A percentile compares a stretch with the other conserved stretches of the same genome.
Conservation (phyloP, 2,888 invertebrate species). For the Euproctis similis region DNA sequence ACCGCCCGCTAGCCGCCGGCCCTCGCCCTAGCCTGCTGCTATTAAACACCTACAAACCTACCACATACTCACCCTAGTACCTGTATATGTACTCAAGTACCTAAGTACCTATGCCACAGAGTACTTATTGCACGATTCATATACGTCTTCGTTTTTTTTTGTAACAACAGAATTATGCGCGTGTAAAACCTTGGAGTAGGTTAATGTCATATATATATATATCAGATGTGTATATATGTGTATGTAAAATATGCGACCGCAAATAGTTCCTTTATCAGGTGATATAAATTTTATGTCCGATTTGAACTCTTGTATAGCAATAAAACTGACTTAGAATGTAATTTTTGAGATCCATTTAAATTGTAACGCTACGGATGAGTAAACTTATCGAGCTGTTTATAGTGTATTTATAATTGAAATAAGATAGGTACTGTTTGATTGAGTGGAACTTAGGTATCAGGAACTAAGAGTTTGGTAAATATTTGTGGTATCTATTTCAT, state of each 20-base stretch:
- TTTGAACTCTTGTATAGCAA: constrained; percentile 9
- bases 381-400: too few relatives aligned
- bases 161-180: constrained; percentile 43
- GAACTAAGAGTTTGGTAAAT: too few relatives aligned
- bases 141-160: constrained; percentile 40
- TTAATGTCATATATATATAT: constrained; percentile 15
- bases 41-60: constrained; percentile 5
- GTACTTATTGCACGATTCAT: constrained; percentile 58
- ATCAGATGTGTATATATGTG: too few relatives aligned
- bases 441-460: too few relatives aligned
- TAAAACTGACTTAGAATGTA: constrained; percentile 19
- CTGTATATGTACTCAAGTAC: constrained; percentile 4
- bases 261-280: constrained; percentile 25
- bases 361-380: too few relatives aligned
- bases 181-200: constrained; percentile 45
- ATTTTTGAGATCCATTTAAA: too few relatives aligned
- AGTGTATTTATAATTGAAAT: too few relatives aligned
- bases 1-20: constrained; percentile 30
- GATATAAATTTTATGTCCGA: constrained; percentile 19
- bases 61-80: constrained; percentile 11
- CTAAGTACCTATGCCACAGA: constrained; percentile 22
- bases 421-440: too few relatives aligned
- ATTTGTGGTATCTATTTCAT: too few relatives aligned
- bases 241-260: constrained; percentile 27
- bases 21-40: constrained; percentile 20